Evolutionary conservation across 2,888 invertebrate species (phyloP), one percentile per base, ranked within the genome.

Genomic region (Amphiduros pacificus): DNA sequence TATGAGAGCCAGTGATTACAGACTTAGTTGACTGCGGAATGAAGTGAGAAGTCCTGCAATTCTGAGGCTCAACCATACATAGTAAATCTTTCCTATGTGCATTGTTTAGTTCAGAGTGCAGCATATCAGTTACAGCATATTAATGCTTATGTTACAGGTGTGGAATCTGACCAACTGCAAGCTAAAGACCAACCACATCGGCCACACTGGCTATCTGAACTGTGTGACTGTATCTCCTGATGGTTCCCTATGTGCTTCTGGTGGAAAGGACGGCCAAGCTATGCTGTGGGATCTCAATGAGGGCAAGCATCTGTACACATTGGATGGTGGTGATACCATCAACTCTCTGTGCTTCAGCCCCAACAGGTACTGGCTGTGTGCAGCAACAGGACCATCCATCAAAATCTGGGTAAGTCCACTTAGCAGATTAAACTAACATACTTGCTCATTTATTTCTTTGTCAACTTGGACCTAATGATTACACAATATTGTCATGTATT

Each of bases 251-350:
- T 99, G 99, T 82, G 98, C 98, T n/a, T 97, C 96, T 67, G 98
- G 98, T 83, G 99, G 97, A 80, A 97, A 97, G 91, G 98, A 99
- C 86, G 94, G 95, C 86, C 95, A 96, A 86, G 98, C 98, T 11
- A 94, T 99, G 92, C 87, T 99, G 71, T 99, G 98, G 99, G 99
- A 99, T 85, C 86, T 99, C 82, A 98, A 98, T 84, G 99, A 99
- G 82, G 97, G 96, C 86, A 98, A 99, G 85, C 97, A 98, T 84
- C 87, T 99, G 81, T 98, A 99, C 87, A 98, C 98, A 17, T 86
- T 99, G 78, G 96, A 97, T 82, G 98, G 98, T 84, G 97, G 97
- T 84, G 97, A 97, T 82, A 93, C 93, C 83, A 98, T 99, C 85
- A 97, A 96, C 76, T 93, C 98, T 4, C 86, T 99, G 76, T 94